Evolutionary conservation across 2,113 vertebrate genomes (phyloP), one percentile per base, ranked within the genome.

Genomic region (Paraplagusia blochii): DNA sequence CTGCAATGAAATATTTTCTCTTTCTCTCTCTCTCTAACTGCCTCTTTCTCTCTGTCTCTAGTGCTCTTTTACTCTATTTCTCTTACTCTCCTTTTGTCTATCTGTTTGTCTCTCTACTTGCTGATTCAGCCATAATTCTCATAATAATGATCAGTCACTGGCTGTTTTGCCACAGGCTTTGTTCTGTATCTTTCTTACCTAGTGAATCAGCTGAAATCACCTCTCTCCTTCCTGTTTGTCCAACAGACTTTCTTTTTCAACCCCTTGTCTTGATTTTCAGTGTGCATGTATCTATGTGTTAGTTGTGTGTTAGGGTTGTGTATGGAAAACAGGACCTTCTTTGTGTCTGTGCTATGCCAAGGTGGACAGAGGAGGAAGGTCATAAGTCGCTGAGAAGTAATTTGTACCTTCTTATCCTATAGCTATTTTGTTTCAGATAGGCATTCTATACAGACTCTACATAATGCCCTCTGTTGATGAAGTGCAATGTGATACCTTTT

Each of bases 61-160:
- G n/a, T n/a, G n/a, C n/a, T n/a, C n/a, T n/a, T n/a, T n/a, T n/a
- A n/a, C n/a, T n/a, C n/a, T n/a, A 71, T 65, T 65, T 78, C 79
- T 80, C 10, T 71, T 82, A 44, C 76, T 71, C 76, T 53, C 34
- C 9, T 55, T 52, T 53, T 54, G 53, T 56, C 53, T 56, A 54
- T 58, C 72, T 19, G 18, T 40, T 44, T 43, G 15, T 48, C 72
- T 52, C 55, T 40, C 58, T n/a, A n/a, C n/a, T n/a, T n/a, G n/a
- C n/a, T n/a, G n/a, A n/a, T n/a, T n/a, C n/a, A n/a, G n/a, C n/a
- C n/a, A n/a, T n/a, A n/a, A n/a, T n/a, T n/a, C n/a, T n/a, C n/a
- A n/a, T n/a, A n/a, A n/a, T n/a, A n/a, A n/a, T n/a, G n/a, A n/a
- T 86, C 90, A 82, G 22, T 91, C 86, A 90, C 74, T 19, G 65